Base-by-base conservation (phyloP, 2,113 vertebrate genomes). In the Perca schrenkii region DNA sequence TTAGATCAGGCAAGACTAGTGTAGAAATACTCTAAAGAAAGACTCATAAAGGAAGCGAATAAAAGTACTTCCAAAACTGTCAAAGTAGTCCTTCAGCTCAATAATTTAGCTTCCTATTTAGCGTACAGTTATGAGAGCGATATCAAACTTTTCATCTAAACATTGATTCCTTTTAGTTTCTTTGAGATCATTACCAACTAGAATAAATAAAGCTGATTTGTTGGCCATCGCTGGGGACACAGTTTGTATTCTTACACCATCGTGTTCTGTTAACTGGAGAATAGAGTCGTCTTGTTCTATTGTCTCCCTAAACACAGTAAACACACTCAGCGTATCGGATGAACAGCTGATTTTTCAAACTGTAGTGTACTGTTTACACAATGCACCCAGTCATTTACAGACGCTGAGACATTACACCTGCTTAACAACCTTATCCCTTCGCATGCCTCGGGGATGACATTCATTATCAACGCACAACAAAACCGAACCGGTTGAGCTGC, bases 401-500 rank as follows among this genome's bases (percentile, higher is more conserved):
- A 61, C 68, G 6, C 72, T 50, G 57, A 83, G 53, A 84, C 84
- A 74, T 74, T 8, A 78, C 88, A 87, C 92, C 74, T 69, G 90
- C 80, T 53, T 4, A 62, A 81, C 80, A 63, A 69, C 77, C 49
- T 72, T 56, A 88, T 81, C 80, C 72, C 69, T 53, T 64, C 12
- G 10, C 80, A 43, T 70, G 83, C 88, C 84, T 86, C 2, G 6
- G 73, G 77, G 89, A 88, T 67, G 84, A 85, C 89, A 83, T 82
- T 63, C 69, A 88, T 77, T 43, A 85, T 74, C 74, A 67, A 52
- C 82, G 14, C 40, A 25, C 70, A 50, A 17, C 74, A 50, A 54
- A 3, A 74, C 21, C n/a, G 3, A 87, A 95, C 95, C 80, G 85
- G 94, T 95, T 81, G 8, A 82, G 47, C 90, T 54, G 86, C 87